phyloP scores from a whole-genome alignment of 2,797 vertebrate species.

The Perodicticus potto region DNA sequence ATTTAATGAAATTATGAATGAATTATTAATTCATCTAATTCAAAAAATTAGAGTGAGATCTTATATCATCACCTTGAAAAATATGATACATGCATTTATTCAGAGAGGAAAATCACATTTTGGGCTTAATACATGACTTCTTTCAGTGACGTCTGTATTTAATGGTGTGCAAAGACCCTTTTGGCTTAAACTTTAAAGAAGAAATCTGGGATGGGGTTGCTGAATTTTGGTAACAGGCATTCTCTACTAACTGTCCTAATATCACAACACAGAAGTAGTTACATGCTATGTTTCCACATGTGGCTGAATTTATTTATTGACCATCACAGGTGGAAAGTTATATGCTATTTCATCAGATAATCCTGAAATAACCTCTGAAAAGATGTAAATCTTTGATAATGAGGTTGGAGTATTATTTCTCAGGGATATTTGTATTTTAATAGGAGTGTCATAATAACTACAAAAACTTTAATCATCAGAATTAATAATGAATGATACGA shows the following conservation, averaged over 20 bases:
- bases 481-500: slow-evolving; percentile 61
- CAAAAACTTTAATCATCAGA: slow-evolving; percentile 62
- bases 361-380: slow-evolving; percentile 49
- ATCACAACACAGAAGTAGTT: neutral
- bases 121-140: neutral
- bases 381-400: slow-evolving; percentile 62
- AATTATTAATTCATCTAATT: neutral
- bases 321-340: slow-evolving; percentile 17
- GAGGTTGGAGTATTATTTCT: slow-evolving; percentile 53
- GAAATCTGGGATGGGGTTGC: neutral
- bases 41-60: neutral
- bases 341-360: slow-evolving; percentile 53
- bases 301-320: neutral
- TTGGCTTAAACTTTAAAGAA: slow-evolving; percentile 15
- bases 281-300: neutral
- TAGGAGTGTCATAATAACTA: slow-evolving; percentile 53
- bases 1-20: slow-evolving; percentile 1
- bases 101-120: slow-evolving; percentile 18
- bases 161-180: neutral
- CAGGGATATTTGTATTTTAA: slow-evolving; percentile 65
- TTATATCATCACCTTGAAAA: neutral
- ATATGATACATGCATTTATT: neutral
- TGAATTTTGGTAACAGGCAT: neutral
- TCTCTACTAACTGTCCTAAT: neutral
- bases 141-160: neutral